phyloP scores from a whole-genome alignment of 2,888 invertebrate species.

The Aphrophora alni region DNA sequence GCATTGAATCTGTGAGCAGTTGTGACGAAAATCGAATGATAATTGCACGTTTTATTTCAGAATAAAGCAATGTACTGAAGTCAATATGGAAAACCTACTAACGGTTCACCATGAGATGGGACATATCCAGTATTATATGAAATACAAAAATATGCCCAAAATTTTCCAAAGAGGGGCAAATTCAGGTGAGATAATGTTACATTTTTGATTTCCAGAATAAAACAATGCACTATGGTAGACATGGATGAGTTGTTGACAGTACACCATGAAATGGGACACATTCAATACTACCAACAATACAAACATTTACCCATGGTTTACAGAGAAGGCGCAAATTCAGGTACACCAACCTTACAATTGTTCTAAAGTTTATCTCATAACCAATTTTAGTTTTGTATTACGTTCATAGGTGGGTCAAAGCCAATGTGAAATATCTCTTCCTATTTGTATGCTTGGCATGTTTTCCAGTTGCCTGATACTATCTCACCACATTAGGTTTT shows the following conservation, averaged over 20 bases:
- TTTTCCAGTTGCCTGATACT: too few relatives aligned
- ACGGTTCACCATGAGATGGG: slow-evolving; percentile 79
- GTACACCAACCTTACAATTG: too few relatives aligned
- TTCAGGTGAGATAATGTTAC: slow-evolving; percentile 53
- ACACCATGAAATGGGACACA: slow-evolving; percentile 83
- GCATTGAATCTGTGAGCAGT: neutral
- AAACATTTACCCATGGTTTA: slow-evolving; percentile 73
- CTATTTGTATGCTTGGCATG: too few relatives aligned
- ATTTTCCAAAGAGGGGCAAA: slow-evolving; percentile 70
- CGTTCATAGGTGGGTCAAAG: too few relatives aligned
- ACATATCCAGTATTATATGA: slow-evolving; percentile 77
- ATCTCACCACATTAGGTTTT: too few relatives aligned
- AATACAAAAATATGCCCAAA: slow-evolving; percentile 74
- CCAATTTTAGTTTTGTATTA: too few relatives aligned
- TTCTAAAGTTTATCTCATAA: too few relatives aligned
- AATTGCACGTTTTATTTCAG: neutral
- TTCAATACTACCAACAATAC: slow-evolving; percentile 79
- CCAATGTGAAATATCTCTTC: too few relatives aligned
- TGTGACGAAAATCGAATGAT: neutral
- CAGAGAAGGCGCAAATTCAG: slow-evolving; percentile 65
- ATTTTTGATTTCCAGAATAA: slow-evolving; percentile 58
- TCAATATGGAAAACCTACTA: slow-evolving; percentile 64
- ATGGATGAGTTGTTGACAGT: slow-evolving; percentile 61
- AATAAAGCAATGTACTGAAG: slow-evolving; percentile 75
- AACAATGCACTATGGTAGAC: slow-evolving; percentile 73